Evolutionary conservation across 2,888 invertebrate species (phyloP), one percentile per base, ranked within the genome.

Genomic region (Sinohyriopsis cumingii): DNA sequence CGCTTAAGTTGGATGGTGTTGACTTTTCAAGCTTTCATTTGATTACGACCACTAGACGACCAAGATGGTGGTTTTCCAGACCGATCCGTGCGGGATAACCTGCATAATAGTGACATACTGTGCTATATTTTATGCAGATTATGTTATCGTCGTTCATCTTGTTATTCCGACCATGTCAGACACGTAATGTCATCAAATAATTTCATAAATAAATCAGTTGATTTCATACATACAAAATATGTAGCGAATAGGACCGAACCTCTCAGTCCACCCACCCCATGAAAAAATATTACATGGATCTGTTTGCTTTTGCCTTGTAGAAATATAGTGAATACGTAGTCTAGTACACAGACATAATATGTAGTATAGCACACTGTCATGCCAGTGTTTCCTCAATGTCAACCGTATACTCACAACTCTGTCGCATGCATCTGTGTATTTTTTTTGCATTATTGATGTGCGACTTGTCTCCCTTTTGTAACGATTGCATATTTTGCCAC

Each of bases 81-180:
- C 92, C 82, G 95, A 96, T 92, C 95, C 95, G 69, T 96, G 95
- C 89, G 96, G 96, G 81, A 93, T 96, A 82, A 92, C 94, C 77
- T 96, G 96, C 89, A 92, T 96, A 76, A 89, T 94, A 76, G 92
- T 95, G 78, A 95, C 95, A 62, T 96, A 96, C 88, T 89, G 92
- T 64, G 94, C 95, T 65, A 93, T 96, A 59, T 92, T 94, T 83
- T 96, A 96, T 88, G 95, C 96, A 53, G 96, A 96, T 90, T 96
- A 96, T 91, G 96, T 95, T 71, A 94, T 96, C 66, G 92, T 95
- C 81, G 91, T 93, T 89, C 96, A 95, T 94, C 93, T 96, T 78
- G 93, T 96, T 77, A 90, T 95, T 74, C 94, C 95, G 78, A 94
- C 94, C 25, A 94, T 95, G 93, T 93, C 93, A 81, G 93, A 94